Evolutionary conservation across 2,113 vertebrate genomes (phyloP), one percentile per base, ranked within the genome.

Genomic region (Asarcornis scutulata): DNA sequence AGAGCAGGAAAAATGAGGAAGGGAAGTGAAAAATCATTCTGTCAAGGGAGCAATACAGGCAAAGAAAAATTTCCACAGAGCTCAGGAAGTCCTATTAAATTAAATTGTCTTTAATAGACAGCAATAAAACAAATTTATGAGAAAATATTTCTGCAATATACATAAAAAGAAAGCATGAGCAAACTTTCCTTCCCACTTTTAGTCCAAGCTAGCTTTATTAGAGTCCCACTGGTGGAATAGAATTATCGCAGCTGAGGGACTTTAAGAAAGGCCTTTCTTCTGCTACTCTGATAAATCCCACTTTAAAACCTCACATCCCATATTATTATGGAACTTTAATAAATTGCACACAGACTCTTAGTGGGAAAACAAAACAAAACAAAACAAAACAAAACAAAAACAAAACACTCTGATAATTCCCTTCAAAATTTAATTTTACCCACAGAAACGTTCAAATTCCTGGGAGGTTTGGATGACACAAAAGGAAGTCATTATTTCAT

Each of bases 21-120:
- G 21, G 17, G 36, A 85, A 92, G 50, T 34, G 25, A 53, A 87
- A 66, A 92, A 71, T 34, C 74, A 81, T 56, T 86, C 81, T 82
- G 44, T 69, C 72, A 73, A 40, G 50, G 40, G 50, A 94, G 55
- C 16, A 86, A 88, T 31, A 66, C 2, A 64, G 23, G 23, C 62
- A 66, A 91, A 89, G 63, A 88, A 85, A 69, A 91, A n/a, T 31
- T 88, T 94, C 50, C 68, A 74, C 77, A 75, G 90, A 89, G 29
- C 8, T 69, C 31, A 77, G n/a, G 48, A 94, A 69, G 63, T 62
- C 74, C 59, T 74, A 86, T 55, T 75, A 73, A 83, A 84, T 9
- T 46, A 73, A 83, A 84, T 8, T 46, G 62, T 86, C 40, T 68
- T 68, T 76, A 86, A 78, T 9, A 91, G 58, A 82, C 9, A 82